Evolutionary conservation across 2,113 vertebrate genomes (phyloP), one percentile per base, ranked within the genome.

Genomic region (Chaetura pelagica): DNA sequence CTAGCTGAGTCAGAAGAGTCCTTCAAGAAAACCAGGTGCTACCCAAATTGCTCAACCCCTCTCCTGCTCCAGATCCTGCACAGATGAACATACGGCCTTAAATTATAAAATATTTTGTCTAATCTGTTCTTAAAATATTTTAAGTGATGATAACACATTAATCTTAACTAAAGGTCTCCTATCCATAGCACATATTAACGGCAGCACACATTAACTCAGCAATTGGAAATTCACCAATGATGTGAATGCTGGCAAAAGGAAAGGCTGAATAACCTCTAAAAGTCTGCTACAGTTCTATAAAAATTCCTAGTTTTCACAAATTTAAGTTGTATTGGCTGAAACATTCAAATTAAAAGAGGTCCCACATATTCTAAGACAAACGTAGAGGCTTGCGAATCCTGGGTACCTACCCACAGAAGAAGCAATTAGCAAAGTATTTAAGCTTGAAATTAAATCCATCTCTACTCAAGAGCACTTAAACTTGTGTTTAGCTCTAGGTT

Each of bases 121-220:
- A 55, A 95, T 87, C 52, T 75, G 64, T 63, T 95, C 84, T 91
- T 79, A 62, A 82, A 93, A 57, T 91, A 87, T 80, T 95, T 92
- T 52, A 67, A 84, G 54, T 89, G 35, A 44, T 55, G 93, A 72
- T 93, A 89, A 92, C 84, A 85, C 40, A 35, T 38, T 40, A 76
- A 67, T 90, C 42, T 84, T 71, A 74, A 67, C 88, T 87, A 62
- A 87, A 93, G 90, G 90, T 74, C 77, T 77, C 68, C 42, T 54
- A 57, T 38, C 68, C 86, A 48, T 84, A 78, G 66, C 22, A 26
- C 51, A 85, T 72, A 52, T 58, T 59, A 69, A 61, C 48, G 73
- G 75, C 14, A 76, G 44, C 84, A 92, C 71, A 64, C 38, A 24
- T 9, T n/a, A 89, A 87, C n/a, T 93, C 76, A 87, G 61, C 80